phyloP scores from a whole-genome alignment of 2,888 invertebrate genomes.

The Pherbina coryleti region DNA sequence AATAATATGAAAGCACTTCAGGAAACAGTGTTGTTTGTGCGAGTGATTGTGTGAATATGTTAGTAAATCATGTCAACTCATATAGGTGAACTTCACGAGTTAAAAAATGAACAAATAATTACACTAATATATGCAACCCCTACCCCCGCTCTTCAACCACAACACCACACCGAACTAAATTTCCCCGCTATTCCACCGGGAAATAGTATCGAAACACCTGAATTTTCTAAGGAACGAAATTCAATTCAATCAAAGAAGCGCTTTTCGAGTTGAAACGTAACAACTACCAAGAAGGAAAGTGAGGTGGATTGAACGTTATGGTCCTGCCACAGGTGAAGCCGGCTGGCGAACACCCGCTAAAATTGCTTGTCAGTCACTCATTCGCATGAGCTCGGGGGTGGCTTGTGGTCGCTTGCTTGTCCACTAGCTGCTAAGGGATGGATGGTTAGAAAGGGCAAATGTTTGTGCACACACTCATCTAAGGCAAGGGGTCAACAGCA shows the following conservation, averaged over 20 bases:
- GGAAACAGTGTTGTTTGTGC: not conserved
- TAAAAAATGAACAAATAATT: conserved; percentile 58
- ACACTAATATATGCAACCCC: conserved; percentile 51
- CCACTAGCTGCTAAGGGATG: conserved; percentile 21
- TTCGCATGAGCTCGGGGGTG: not conserved
- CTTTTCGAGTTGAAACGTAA: conserved; percentile 34
- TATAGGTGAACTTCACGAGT: conserved; percentile 48
- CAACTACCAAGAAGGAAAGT: conserved; percentile 53
- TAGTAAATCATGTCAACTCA: conserved; percentile 61
- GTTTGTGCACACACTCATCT: conserved; percentile 24
- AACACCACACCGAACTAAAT: not conserved
- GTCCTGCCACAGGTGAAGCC: conserved; percentile 19
- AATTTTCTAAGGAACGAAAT: conserved; percentile 34
- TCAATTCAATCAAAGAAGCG: conserved; percentile 45
- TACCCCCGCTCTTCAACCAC: not conserved
- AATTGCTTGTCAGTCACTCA: conserved; percentile 9
- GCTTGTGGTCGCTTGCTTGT: conserved; percentile 14
- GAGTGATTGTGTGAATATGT: conserved; percentile 21
- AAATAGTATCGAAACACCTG: conserved; percentile 46
- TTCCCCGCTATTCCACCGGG: not conserved
- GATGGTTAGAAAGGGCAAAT: not conserved
- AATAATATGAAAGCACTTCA: not conserved
- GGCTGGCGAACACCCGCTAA: not conserved
- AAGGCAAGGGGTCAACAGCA: conserved; percentile 10
- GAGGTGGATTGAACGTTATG: not conserved